phyloP scores from a whole-genome alignment of 2,113 vertebrate genomes.

The Indicator maculatus region DNA sequence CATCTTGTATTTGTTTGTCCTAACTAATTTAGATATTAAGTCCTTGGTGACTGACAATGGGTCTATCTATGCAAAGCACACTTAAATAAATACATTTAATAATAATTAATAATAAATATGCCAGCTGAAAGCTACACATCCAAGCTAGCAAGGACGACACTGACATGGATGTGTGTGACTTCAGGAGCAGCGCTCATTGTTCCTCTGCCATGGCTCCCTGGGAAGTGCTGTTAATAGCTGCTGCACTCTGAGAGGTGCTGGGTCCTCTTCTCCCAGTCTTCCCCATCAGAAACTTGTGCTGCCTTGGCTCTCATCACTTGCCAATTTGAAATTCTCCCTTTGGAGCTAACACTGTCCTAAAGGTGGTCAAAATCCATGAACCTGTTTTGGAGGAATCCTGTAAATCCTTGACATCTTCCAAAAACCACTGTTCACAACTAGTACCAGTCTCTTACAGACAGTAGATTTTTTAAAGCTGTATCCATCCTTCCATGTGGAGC shows the following conservation, averaged over 20 bases:
- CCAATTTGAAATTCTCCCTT: background rate
- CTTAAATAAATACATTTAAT: conserved; percentile 64
- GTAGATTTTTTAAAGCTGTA: background rate
- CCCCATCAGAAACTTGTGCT: background rate
- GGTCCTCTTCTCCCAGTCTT: background rate
- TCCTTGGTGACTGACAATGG: conserved; percentile 62
- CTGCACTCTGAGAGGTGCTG: background rate
- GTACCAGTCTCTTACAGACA: background rate
- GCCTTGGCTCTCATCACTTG: background rate
- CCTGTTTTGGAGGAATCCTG: background rate
- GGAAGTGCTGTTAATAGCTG: background rate
- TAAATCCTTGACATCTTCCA: background rate
- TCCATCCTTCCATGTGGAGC: background rate
- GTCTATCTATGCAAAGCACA: conserved; percentile 59
- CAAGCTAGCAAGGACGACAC: conserved; percentile 31
- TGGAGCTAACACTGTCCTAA: background rate
- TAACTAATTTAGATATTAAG: conserved; percentile 71
- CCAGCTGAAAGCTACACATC: conserved; percentile 17
- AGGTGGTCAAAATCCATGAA: background rate
- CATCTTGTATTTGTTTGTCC: conserved; percentile 62
- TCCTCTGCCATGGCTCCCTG: background rate
- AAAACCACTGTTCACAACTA: background rate
- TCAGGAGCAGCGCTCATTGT: background rate
- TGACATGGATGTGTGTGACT: conserved; percentile 22
- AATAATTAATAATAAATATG: conserved; percentile 64